Conservation (phyloP, 1,140 invertebrate species). For the Neodiprion lecontei region DNA sequence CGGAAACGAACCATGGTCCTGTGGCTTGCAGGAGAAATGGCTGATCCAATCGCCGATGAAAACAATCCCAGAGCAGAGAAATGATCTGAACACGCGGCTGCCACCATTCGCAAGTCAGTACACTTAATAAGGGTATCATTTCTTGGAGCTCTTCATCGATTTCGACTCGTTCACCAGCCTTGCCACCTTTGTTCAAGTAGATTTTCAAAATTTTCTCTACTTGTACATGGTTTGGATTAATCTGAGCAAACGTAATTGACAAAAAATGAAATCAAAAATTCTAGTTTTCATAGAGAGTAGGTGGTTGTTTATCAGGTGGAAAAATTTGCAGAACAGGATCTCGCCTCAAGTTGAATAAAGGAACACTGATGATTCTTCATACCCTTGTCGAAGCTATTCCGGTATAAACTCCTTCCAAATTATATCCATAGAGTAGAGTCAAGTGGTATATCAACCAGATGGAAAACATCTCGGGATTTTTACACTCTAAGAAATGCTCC, state of each 20-base stretch:
- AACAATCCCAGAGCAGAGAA: constrained; percentile 59
- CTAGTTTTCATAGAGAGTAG: constrained; percentile 13
- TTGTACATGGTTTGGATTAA: constrained; percentile 43
- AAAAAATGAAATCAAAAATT: background rate
- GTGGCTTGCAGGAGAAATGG: constrained; percentile 54
- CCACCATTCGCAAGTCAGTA: constrained; percentile 55
- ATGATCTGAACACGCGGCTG: constrained; percentile 52
- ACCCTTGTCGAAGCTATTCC: constrained; percentile 37
- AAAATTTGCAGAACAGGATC: background rate
- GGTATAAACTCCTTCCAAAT: constrained; percentile 41
- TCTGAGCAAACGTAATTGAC: constrained; percentile 25
- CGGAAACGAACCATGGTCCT: constrained; percentile 51
- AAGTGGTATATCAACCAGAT: constrained; percentile 56
- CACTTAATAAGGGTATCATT: constrained; percentile 53
- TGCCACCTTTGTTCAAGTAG: constrained; percentile 48
- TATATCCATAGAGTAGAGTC: constrained; percentile 51
- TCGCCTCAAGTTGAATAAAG: constrained; percentile 21
- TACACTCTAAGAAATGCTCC: constrained; percentile 35
- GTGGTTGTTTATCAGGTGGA: constrained; percentile 23
- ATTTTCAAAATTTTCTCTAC: constrained; percentile 54
- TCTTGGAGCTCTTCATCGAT: constrained; percentile 53
- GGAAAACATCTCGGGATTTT: constrained; percentile 52
- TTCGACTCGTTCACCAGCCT: constrained; percentile 51
- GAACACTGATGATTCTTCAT: constrained; percentile 25
- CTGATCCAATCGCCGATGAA: constrained; percentile 57